Evolutionary conservation across 2,797 vertebrate species (phyloP).

Genomic region (Darevskia mixta): DNA sequence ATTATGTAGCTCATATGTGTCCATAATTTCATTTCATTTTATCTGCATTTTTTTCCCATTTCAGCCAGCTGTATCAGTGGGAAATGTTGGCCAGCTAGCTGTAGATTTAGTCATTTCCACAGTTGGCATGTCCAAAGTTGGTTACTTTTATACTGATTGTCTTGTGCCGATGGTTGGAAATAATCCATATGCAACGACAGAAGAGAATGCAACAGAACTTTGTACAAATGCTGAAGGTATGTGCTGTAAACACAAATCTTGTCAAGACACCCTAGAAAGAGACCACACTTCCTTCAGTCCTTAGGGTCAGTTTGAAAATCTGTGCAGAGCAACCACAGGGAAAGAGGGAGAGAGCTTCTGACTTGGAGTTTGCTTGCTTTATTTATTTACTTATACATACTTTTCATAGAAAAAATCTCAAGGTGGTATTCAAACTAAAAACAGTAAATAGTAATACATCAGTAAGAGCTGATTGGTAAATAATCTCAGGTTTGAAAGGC

Average conservation of each 20-base stretch:
- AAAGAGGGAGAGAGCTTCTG: background rate
- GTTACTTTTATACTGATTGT: slow-evolving; percentile 93
- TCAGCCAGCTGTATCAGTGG: slow-evolving; percentile 94
- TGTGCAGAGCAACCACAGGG: background rate
- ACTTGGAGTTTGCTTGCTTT: no score
- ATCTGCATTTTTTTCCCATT: slow-evolving; percentile 15
- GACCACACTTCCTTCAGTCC: no score
- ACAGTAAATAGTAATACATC: no score
- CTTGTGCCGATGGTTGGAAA: slow-evolving; percentile 94
- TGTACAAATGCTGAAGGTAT: slow-evolving; percentile 92
- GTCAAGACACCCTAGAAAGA: slow-evolving; percentile 4
- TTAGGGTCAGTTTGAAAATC: background rate
- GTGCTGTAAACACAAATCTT: slow-evolving; percentile 37
- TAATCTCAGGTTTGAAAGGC: no score
- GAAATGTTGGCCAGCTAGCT: slow-evolving; percentile 94
- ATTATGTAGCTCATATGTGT: background rate
- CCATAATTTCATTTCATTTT: background rate
- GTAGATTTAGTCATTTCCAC: slow-evolving; percentile 93
- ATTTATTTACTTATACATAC: no score
- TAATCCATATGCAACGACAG: slow-evolving; percentile 88
- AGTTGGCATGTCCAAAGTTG: slow-evolving; percentile 86
- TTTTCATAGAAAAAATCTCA: no score
- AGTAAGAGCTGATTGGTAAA: no score
- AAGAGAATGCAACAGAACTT: slow-evolving; percentile 84
- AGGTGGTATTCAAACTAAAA: no score